Evolutionary conservation across 1,140 invertebrate species (phyloP).

Genomic region (Brachionus plicatilis): DNA sequence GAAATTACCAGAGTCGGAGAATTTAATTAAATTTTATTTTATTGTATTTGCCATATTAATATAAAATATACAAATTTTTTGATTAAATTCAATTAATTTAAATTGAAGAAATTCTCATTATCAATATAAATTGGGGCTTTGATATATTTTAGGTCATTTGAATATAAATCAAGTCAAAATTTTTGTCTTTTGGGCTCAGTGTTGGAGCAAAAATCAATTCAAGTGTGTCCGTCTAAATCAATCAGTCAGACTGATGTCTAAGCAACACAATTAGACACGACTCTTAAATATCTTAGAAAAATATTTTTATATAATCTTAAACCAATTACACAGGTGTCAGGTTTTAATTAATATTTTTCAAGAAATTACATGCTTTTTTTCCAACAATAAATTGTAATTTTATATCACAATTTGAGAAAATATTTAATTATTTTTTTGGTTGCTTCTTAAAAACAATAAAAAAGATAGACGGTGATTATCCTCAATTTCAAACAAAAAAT

Average conservation of each 20-base stretch:
- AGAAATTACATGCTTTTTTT: background rate
- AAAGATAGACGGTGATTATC: background rate
- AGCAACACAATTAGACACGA: background rate
- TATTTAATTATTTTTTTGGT: background rate
- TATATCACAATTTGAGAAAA: background rate
- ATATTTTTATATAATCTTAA: conserved; percentile 23
- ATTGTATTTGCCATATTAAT: too few species aligned
- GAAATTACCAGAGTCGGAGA: too few species aligned
- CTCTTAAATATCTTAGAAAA: background rate
- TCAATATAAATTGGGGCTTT: background rate
- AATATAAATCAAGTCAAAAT: background rate
- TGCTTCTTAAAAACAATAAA: background rate
- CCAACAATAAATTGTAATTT: background rate
- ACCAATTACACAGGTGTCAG: background rate
- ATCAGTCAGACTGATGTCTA: background rate
- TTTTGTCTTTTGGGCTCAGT: background rate
- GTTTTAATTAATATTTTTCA: conserved; percentile 17
- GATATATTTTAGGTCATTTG: background rate
- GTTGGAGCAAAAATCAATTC: background rate
- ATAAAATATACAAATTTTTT: too few species aligned
- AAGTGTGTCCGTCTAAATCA: background rate
- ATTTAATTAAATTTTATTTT: too few species aligned
- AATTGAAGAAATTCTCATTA: background rate
- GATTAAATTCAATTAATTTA: background rate
- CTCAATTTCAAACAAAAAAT: background rate